Evolutionary conservation across 1,140 invertebrate species (phyloP), one percentile per base, ranked within the genome.

Genomic region (Drosophila tsacasi): DNA sequence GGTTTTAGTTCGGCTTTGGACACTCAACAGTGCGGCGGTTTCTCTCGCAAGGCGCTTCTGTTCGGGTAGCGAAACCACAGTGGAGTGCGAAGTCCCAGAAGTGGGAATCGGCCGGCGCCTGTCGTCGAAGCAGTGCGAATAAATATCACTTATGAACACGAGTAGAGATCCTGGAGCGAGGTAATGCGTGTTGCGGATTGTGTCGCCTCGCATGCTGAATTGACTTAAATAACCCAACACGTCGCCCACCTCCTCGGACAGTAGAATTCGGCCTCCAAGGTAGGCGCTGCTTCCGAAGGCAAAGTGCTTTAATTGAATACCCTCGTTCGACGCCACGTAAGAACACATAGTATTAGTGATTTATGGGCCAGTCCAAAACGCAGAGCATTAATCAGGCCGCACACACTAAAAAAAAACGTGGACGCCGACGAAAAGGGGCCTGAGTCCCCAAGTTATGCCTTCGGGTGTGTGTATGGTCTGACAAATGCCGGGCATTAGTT

Each of bases 121-220:
- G n/a, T 19, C 49, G 27, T 52, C 27, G 50, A 6, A 15, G 19
- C 30, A 35, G 50, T 55, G 54, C 32, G 54, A 55, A 83, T 83
- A 83, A 84, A 84, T 84, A 84, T 84, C 81, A 77, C 50, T 77
- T 84, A 69, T 69, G 32, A 21, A 55, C 47, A 69, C 62, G 76
- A 65, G 74, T 52, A 67, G 57, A 74, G 73, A 62, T 50, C 23
- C 62, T 52, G 37, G 25, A 62, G 74, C 21, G 63, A 27, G 25
- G 27, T 39, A 47, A 58, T 65, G 61, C 35, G 30, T 23, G 21
- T 6, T 30, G 52, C 21, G 19, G 52, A 58, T 40, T 40, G 52
- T 27, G 25, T 25, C 27, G 44, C 35, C 23, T 76, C 44, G 72
- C 73, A 77, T 81, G 58, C 47, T 66, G 71, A 82, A 82, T 65